Percentiles rank a stretch among this genome's conserved stretches.
Evolutionary conservation across 2,797 vertebrate species (phyloP).

Genomic region (Arremon aurantiirostris): DNA sequence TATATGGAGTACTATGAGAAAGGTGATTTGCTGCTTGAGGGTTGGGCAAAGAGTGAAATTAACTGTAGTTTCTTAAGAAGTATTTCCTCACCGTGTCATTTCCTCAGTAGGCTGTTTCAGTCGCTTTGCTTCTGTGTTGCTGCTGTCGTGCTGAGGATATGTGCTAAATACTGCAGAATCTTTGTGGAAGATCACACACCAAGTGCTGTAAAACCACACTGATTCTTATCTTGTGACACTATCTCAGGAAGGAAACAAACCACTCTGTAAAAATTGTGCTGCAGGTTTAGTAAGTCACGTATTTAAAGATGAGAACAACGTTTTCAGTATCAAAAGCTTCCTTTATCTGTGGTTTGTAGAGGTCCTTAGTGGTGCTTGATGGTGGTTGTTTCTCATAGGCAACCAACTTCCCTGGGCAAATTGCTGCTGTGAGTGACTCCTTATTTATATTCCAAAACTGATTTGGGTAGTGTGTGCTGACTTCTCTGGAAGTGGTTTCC

Average conservation of each 20-base stretch:
- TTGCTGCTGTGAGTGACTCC: neutral
- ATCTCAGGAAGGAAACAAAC: conserved; percentile 20
- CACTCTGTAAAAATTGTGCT: neutral
- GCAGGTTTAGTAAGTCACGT: neutral
- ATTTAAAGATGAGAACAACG: neutral
- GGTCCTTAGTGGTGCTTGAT: neutral
- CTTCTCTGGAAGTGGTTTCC: neutral
- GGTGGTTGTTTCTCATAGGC: neutral
- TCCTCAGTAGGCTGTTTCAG: neutral
- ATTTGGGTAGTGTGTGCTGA: neutral
- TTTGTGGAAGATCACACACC: neutral
- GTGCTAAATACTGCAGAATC: neutral
- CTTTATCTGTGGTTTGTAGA: neutral
- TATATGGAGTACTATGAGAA: neutral
- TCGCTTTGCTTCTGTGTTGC: neutral
- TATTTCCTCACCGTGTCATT: neutral
- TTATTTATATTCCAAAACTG: conserved; percentile 16
- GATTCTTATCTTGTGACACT: neutral
- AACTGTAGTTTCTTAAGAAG: neutral
- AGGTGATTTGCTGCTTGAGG: neutral
- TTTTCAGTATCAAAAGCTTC: neutral
- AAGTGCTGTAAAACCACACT: neutral
- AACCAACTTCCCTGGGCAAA: neutral
- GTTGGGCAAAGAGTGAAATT: neutral
- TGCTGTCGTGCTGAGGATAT: neutral